Base-by-base conservation (phyloP, 2,888 invertebrate species). In the Noctuana brunneofusca region DNA sequence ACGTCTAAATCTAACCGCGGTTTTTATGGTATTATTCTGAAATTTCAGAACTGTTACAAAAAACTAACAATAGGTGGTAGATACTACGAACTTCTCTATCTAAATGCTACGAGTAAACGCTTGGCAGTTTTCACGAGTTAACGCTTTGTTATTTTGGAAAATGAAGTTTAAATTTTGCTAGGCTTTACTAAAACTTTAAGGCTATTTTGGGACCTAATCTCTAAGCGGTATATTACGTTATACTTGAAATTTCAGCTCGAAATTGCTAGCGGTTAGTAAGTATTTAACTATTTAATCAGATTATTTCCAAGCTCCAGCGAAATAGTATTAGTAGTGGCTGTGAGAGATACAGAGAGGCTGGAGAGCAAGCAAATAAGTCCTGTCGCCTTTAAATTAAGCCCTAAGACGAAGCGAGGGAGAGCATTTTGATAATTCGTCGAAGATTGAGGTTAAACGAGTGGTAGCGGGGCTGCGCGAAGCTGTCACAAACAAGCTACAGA, bases 121-220 rank as follows among this genome's bases (percentile, higher is more conserved):
- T n/a, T 35, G 20, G 3, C 1, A 9, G 2, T 16, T 32, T 20
- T 35, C 30, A 46, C 20, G 43, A 8, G 20, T 18, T 43, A 53
- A 32, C 22, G 32, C 46, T 52, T 41, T 58, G 27, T 22, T 30
- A 48, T 53, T 59, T 22, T n/a, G 22, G 60, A 60, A 53, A 54
- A 60, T 60, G 16, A 48, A 60, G 35, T 35, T 48, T 14, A 48
- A 60, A 60, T 60, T 54, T 53, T 9, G 58, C 41, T 27, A 54
- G 59, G 32, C 22, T 59, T 59, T 27, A 59, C 41, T 41, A 41
- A 41, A 41, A 59, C 46, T 52, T 53, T 41, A 53, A 43, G 48
- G 54, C 60, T 60, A 53, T 60, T 55, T 59, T n/a, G 24, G 53
- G 16, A 54, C 54, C 53, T 60, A 60, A 59, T 59, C 32, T 53